Evolutionary conservation across 2,888 invertebrate species (phyloP).

Genomic region (Amiota mariae): DNA sequence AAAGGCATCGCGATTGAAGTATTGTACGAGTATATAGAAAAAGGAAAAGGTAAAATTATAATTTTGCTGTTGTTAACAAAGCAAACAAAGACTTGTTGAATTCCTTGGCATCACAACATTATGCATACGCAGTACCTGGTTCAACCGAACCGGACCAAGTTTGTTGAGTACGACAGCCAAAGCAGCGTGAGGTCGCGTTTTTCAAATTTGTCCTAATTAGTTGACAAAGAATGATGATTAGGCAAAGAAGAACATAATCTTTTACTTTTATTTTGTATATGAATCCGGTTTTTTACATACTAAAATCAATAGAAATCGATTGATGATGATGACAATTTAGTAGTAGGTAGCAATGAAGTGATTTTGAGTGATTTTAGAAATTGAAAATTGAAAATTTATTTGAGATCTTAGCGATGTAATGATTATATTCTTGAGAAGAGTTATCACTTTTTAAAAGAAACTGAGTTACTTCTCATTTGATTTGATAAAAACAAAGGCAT

Average conservation of each 20-base stretch:
- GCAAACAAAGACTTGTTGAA: conserved; percentile 56
- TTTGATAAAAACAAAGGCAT: too few relatives aligned
- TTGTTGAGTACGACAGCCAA: neutral
- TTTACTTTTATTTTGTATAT: conserved; percentile 53
- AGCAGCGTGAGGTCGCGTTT: conserved; percentile 53
- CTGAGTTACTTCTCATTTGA: too few relatives aligned
- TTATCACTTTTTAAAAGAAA: too few relatives aligned
- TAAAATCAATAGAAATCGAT: too few relatives aligned
- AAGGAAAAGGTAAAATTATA: too few relatives aligned
- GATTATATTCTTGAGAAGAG: too few relatives aligned
- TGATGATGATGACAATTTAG: too few relatives aligned
- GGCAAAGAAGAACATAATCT: conserved; percentile 41
- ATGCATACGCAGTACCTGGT: neutral
- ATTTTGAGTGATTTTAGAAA: too few relatives aligned
- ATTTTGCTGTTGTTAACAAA: conserved; percentile 48
- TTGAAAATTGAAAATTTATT: too few relatives aligned
- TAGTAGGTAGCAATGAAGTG: too few relatives aligned
- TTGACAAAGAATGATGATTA: conserved; percentile 69
- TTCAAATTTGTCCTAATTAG: conserved; percentile 73
- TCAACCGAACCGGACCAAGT: too few relatives aligned
- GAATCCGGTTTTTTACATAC: conserved; percentile 7
- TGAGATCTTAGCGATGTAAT: too few relatives aligned
- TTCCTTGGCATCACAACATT: conserved; percentile 46
- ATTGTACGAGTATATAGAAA: neutral
- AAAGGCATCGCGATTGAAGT: neutral